Percentiles rank a stretch among this genome's conserved stretches.
Evolutionary conservation across 2,113 vertebrate genomes (phyloP).

Genomic region (Ageneiosus marmoratus): DNA sequence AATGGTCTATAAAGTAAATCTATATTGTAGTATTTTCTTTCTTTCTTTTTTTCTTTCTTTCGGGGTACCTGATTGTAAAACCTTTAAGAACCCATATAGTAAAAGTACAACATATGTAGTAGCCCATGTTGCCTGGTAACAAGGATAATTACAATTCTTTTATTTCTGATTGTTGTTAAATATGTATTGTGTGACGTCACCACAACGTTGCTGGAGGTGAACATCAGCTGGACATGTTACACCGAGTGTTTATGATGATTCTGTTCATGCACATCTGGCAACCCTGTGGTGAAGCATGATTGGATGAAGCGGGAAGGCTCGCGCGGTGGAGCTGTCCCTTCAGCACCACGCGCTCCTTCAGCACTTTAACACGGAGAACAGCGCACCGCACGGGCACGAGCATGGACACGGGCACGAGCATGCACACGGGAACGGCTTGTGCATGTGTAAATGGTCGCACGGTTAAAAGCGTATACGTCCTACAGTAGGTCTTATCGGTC

Average conservation of each 20-base stretch:
- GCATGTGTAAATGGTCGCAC: no score
- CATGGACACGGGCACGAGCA: constrained; percentile 7
- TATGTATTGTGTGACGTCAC: no score
- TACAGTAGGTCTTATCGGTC: no score
- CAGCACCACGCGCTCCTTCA: constrained; percentile 71
- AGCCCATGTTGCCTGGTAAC: neutral
- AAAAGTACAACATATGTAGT: neutral
- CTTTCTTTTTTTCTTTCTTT: no score
- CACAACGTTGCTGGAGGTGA: neutral
- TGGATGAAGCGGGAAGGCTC: constrained; percentile 24
- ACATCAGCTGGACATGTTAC: neutral
- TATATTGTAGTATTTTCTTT: neutral
- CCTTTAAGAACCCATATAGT: neutral
- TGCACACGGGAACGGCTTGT: no score
- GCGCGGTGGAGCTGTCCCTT: constrained; percentile 72
- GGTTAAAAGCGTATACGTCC: no score
- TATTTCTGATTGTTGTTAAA: neutral
- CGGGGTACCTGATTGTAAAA: neutral
- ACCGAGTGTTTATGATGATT: neutral
- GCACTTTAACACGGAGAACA: constrained; percentile 62
- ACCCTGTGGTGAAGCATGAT: neutral
- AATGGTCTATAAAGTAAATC: neutral
- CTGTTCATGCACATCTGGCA: neutral
- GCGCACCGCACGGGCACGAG: constrained; percentile 50
- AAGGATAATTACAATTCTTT: neutral